A percentile compares a stretch with the other conserved stretches of the same genome.
Evolutionary conservation across 2,888 invertebrate species (phyloP).

Genomic region (Crossocerus cetratus): DNA sequence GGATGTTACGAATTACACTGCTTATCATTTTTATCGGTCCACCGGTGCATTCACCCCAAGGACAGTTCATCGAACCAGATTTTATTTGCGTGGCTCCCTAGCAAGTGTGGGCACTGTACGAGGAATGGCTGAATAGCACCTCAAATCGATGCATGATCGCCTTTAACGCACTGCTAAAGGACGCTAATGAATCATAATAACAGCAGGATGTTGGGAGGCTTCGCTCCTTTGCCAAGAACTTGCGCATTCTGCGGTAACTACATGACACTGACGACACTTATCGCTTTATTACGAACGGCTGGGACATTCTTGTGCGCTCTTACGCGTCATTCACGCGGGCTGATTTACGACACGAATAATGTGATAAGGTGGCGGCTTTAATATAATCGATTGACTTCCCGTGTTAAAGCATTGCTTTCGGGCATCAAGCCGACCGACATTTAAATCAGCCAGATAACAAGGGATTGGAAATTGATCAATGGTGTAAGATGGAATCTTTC

Average conservation of each 20-base stretch:
- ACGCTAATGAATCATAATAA: no score
- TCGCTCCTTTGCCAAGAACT: no score
- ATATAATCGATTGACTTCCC: neutral
- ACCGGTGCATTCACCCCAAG: slow-evolving; percentile 52
- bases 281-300: neutral
- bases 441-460: neutral
- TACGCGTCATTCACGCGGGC: neutral
- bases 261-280: neutral
- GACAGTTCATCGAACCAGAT: slow-evolving; percentile 57
- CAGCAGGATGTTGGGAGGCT: no score
- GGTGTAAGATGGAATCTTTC: no score
- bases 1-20: slow-evolving; percentile 57
- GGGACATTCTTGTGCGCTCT: neutral
- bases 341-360: neutral
- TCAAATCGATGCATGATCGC: no score
- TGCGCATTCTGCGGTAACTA: no score
- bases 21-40: slow-evolving; percentile 60
- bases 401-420: neutral
- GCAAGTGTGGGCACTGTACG: slow-evolving; percentile 33
- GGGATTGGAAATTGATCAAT: neutral
- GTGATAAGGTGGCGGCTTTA: neutral
- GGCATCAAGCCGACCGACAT: neutral
- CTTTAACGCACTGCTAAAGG: no score
- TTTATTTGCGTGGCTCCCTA: slow-evolving; percentile 31
- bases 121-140: slow-evolving; percentile 12